Evolutionary conservation across 2,113 vertebrate species (phyloP).

Genomic region (Caloenas nicobarica): DNA sequence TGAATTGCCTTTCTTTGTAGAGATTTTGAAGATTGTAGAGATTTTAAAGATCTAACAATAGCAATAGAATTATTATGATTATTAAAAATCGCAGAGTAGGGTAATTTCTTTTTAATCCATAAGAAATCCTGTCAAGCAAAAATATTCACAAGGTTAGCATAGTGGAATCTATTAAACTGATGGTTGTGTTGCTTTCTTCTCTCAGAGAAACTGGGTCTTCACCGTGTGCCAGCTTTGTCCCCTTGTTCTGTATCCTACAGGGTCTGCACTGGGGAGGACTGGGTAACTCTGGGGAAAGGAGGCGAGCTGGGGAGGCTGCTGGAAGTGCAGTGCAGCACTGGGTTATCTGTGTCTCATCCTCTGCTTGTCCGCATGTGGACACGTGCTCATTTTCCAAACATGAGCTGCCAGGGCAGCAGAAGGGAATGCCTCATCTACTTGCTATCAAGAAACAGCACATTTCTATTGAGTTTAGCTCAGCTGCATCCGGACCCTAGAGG

Average conservation of each 20-base stretch:
- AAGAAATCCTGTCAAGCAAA: background rate
- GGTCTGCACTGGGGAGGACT: background rate
- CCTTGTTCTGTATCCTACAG: background rate
- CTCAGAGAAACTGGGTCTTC: background rate
- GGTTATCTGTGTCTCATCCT: background rate
- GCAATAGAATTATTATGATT: background rate
- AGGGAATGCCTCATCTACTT: background rate
- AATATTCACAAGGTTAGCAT: background rate
- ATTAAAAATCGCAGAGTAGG: background rate
- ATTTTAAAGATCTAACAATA: background rate
- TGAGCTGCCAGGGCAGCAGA: background rate
- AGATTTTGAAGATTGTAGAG: background rate
- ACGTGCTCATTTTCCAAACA: rapidly evolving
- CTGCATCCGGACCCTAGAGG: background rate
- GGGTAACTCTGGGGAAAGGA: background rate
- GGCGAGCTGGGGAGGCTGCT: background rate
- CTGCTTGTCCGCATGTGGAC: background rate
- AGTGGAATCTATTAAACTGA: background rate
- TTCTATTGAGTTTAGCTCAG: background rate
- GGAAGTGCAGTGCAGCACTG: background rate
- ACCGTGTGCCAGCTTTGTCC: background rate
- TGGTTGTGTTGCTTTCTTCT: background rate
- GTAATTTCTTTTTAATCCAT: background rate
- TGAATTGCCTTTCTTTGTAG: background rate
- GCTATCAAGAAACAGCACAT: no score